Evolutionary conservation across 2,888 invertebrate species (phyloP), one percentile per base, ranked within the genome.

Genomic region (Chaetoderma sp.): DNA sequence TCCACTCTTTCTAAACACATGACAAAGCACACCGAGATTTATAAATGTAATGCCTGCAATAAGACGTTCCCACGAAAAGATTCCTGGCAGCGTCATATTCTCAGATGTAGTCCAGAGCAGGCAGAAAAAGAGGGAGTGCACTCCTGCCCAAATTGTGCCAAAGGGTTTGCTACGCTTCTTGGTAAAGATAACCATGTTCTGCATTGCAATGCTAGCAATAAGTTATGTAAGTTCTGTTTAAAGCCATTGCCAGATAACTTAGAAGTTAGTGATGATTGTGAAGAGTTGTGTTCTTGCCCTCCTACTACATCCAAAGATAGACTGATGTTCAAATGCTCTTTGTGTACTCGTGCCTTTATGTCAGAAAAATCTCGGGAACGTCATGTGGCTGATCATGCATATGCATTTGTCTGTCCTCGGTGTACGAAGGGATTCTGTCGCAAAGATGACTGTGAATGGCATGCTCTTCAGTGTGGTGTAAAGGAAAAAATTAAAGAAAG

Each of bases 331-430:
- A 50, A 28, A 28, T 74, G 74, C 56, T 32, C 55, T 6, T 25
- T 60, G 18, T 84, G 84, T 67, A 68, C 71, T 4, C 82, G 83
- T 63, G 71, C 74, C 13, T 83, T 83, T 67, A 71, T 82, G 10
- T 86, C 84, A 54, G 77, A 86, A 4, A 80, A 85, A 52, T 87
- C 87, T 72, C 78, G 88, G 4, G 83, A 86, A 65, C 82, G 87
- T 16, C 90, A 90, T 78, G 83, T 90, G 72, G 86, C 86, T 28
- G 86, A 86, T 61, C 90, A 90, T 73, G 87, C 88, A 4, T 89
- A 88, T 1, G 87, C 87, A 65, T 88, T 87, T 74, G 84, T 86
- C 45, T 90, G 90, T 75, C 84, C 83, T 70, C 87, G 88, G 61
- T 84, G 87, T 77, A 73, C 75, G n/a, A 80, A 81, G 63, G 72